Base-by-base conservation (phyloP, 1,140 invertebrate genomes). In the Goniozus legneri region DNA sequence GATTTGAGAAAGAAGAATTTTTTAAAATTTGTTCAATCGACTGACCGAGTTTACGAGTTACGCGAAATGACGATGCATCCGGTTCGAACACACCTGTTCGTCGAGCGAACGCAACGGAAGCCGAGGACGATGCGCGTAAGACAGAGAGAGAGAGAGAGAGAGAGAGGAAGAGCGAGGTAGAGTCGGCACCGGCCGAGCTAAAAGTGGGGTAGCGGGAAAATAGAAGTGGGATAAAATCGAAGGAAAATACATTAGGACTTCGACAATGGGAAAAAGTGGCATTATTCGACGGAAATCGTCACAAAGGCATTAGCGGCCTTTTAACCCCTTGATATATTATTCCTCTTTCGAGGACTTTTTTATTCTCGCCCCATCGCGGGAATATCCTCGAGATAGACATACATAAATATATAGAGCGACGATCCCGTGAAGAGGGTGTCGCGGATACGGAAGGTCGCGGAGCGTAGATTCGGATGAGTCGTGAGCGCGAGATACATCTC, bases 291-390 rank as follows among this genome's bases (percentile, higher is more conserved):
- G 52, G 38, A 41, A 50, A 31, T 32, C 43, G 20, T 19, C 56
- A 69, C 57, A 71, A 67, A 64, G 49, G 72, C 62, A 73, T 75
- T 73, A 75, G 64, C 51, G 64, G 60, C 61, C 62, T 72, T 70
- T 73, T 70, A 60, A 53, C 60, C 67, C 69, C 64, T 69, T 75
- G 71, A 75, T 73, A 64, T 73, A 73, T 75, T 73, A 73, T 75
- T 71, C 62, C 58, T 62, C 44, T 47, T 60, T 59, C 40, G 52
- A 65, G 55, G 62, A 52, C 57, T 53, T 43, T 54, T 39, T 44
- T 33, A 38, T 56, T 40, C 21, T n/a, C n/a, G n/a, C n/a, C n/a
- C n/a, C n/a, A n/a, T n/a, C n/a, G n/a, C n/a, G n/a, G n/a, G n/a
- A n/a, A 57, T 62, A 64, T 49, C 57, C 64, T 60, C 69, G 69